These are phyloP conservation scores for Scrobipalpa atriplicella DNA, from an alignment of 2,888 invertebrate genomes.

Conservation along the genomic window DNA sequence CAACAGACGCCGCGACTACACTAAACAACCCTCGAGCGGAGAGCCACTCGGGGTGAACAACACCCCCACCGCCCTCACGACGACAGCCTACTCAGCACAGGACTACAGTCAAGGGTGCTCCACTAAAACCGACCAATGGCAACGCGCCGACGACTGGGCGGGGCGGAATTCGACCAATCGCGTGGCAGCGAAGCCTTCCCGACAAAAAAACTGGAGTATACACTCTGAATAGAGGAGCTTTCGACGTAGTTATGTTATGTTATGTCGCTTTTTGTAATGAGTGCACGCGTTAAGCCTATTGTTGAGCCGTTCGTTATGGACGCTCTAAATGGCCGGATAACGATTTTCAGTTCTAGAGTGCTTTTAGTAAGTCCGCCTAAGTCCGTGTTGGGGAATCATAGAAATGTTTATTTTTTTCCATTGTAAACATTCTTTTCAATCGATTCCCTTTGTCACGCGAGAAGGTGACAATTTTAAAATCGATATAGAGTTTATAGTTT, in stretches of 20 bases:
- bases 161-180: constrained; percentile 66
- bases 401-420: constrained; percentile 42
- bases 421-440: constrained; percentile 17
- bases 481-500: constrained; percentile 7
- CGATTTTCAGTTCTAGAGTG: constrained; percentile 80
- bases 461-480: not conserved
- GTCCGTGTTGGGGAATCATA: constrained; percentile 64
- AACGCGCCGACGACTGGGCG: constrained; percentile 64
- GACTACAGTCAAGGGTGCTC: constrained; percentile 78
- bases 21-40: constrained; percentile 82
- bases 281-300: constrained; percentile 82
- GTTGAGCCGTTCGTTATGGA: constrained; percentile 81
- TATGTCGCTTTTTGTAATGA: constrained; percentile 83
- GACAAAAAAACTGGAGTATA: constrained; percentile 79
- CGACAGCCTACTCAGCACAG: constrained; percentile 80
- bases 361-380: constrained; percentile 79
- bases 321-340: constrained; percentile 78
- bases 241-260: constrained; percentile 80
- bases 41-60: constrained; percentile 76
- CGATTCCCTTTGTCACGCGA: not conserved
- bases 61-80: constrained; percentile 80
- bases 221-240: constrained; percentile 81
- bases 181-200: constrained; percentile 64
- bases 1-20: constrained; percentile 75
- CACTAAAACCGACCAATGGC: constrained; percentile 68